Base-by-base conservation (phyloP, 1,140 invertebrate species). In the Tigriopus japonicus region DNA sequence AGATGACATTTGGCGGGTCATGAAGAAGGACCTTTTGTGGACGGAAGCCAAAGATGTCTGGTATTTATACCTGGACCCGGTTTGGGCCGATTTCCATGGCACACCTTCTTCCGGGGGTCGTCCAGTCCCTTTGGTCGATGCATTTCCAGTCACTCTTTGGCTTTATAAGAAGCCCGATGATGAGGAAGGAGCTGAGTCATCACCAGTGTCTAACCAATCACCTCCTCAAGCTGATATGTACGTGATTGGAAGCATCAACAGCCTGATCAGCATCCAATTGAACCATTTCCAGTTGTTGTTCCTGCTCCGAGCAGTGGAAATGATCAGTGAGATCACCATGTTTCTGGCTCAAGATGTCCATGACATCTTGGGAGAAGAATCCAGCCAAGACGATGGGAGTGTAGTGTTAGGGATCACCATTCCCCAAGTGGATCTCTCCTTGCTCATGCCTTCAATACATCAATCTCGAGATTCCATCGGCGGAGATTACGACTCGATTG, bases 221-320 rank as follows among this genome's bases (percentile, higher is more conserved):
- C 21, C 49, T 23, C 24, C 54, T 9, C 62, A 65, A 40, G 63
- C 63, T 45, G 62, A 62, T 56, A 66, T 49, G 78, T 80, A 14
- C 78, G 83, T 71, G 75, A 83, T 66, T 80, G 78, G 80, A 0
- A 78, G 86, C 59, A 80, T 87, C 56, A 81, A 81, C 13, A 86
- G 85, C 69, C 72, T 88, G 65, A 80, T 70, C 43, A 87, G 84
- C 64, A 70, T 89, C 1, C 88, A 93, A 70, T 75, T 92, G 41
- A 93, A 90, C 75, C 90, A 95, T 72, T 91, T 87, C 71, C 91
- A 95, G 73, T 84, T 84, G 71, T 75, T 95, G 53, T 94, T 95
- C 71, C 70, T 95, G 23, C 71, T 93, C 67, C 75, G 90, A 52
- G 73, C 92, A 52, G 75, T 83, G 21, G 90, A 96, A 72, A 78